Base-by-base conservation (phyloP, 2,888 invertebrate species). In the Entomobrya multifasciata region DNA sequence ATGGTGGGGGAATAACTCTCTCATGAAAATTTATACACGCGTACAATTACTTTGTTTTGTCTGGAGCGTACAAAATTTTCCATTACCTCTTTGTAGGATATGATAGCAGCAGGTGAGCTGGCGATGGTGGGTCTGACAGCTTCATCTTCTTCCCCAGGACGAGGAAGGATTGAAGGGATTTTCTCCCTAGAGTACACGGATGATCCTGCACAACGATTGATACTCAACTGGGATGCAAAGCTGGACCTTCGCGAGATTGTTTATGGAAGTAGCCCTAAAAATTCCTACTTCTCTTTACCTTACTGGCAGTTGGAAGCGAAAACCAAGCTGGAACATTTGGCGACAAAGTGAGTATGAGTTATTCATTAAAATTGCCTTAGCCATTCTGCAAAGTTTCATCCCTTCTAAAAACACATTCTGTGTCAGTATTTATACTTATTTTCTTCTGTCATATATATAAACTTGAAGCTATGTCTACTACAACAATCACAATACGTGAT, bases 291-390 rank as follows among this genome's bases (percentile, higher is more conserved):
- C 55, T 49, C 27, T 27, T 70, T 86, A n/a, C 87, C 86, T 17
- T 82, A 89, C 78, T 91, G 91, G 91, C 89, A 91, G 80, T 67
- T 90, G 52, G 88, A 83, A 60, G 82, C 88, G 78, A 89, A 88
- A 60, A 57, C 78, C 20, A 76, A 88, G 86, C 88, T 91, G 17
- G 72, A 88, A 65, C 91, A 91, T 85, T 86, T 89, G 83, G 90
- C 88, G 88, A 91, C 91, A 88, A 90, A 89, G 91, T 91, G 89
- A 90, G 90, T 89, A 91, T 88, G 89, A 90, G 90, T 90, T 90
- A 90, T 90, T 90, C 91, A 90, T 91, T 90, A 90, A 90, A 88
- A 90, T 88, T 91, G 84, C 87, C 84, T 79, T 74, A 79, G 79
- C 79, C 62, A 20, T 72, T 41, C 72, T 17, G 36, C 36, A 60